Conservation (phyloP, 2,888 invertebrate species). For the Andrena haemorrhoa region DNA sequence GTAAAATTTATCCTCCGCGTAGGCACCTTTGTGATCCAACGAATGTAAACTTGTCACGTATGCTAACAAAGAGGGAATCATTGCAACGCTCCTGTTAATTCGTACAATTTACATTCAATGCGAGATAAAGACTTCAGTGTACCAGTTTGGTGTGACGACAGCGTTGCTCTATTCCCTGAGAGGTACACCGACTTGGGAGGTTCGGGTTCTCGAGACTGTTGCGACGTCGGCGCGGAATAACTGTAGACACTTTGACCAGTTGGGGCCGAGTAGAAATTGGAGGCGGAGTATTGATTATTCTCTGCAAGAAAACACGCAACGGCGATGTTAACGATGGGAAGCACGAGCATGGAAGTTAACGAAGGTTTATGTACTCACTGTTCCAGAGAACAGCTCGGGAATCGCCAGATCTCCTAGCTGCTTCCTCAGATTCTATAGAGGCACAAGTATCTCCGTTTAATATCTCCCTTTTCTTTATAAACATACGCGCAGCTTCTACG, state of each 20-base stretch:
- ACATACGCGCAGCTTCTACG: not conserved
- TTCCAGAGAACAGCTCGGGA: slow-evolving; percentile 94
- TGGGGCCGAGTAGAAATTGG: slow-evolving; percentile 82
- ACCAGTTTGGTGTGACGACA: slow-evolving; percentile 81
- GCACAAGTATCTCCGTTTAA: slow-evolving; percentile 75
- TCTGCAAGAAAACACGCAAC: slow-evolving; percentile 73
- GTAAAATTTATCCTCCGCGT: slow-evolving; percentile 84
- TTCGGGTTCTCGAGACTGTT: slow-evolving; percentile 80
- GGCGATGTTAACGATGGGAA: slow-evolving; percentile 4
- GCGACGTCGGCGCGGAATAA: slow-evolving; percentile 81
- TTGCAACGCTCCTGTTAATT: slow-evolving; percentile 4
- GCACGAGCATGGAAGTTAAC: slow-evolving; percentile 49
- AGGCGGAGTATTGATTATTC: slow-evolving; percentile 83
- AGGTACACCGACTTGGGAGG: slow-evolving; percentile 80
- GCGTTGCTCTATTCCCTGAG: slow-evolving; percentile 76
- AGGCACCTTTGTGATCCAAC: slow-evolving; percentile 83
- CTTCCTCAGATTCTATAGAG: slow-evolving; percentile 91
- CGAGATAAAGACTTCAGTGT: slow-evolving; percentile 13
- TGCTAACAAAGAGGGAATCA: slow-evolving; percentile 70
- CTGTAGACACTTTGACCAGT: slow-evolving; percentile 83
- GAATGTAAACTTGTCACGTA: slow-evolving; percentile 82
- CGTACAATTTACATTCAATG: not conserved
- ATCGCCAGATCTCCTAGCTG: slow-evolving; percentile 92
- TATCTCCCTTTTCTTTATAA: slow-evolving; percentile 52
- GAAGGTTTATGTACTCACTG: slow-evolving; percentile 88